Evolutionary conservation across 2,113 vertebrate species (phyloP), one percentile per base, ranked within the genome.

Genomic region (Hemiscyllium ocellatum): DNA sequence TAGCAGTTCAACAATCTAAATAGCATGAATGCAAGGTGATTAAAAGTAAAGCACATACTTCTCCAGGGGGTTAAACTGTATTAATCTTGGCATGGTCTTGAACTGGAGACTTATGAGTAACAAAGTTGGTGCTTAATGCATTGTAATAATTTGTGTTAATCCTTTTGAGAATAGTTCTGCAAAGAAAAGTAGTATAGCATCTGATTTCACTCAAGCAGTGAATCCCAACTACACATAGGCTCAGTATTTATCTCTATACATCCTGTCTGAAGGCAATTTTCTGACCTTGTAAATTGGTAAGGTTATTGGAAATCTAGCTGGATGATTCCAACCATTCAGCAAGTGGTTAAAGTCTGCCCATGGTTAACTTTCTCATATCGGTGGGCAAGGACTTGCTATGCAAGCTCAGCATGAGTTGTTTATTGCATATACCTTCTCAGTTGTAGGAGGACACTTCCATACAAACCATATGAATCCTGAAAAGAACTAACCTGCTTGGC

Each of bases 1-100:
- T 91, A 33, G 17, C 33, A 93, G 89, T 93, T 65, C 89, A 93
- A 93, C 17, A 33, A 37, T 93, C 56, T 17, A 93, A 93, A 93
- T 33, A 66, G 61, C 56, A 66, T n/a, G 19, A 68, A 66, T 93
- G 26, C 89, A 66, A 93, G 61, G 61, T 93, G n/a, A 93, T 93
- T 93, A 93, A 93, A 93, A 93, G 17, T 37, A 93, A 93, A 93
- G n/a, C 29, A 8, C 19, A 2, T 68, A 22, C 33, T 66, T 66
- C 33, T 66, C 89, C 89, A 65, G n/a, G 56, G 33, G 89, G 5
- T 42, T 61, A 93, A 93, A 66, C 85, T 10, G 0, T 29, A 72
- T 8, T 72, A 29, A 72, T 42, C 33, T 68, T 15, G 13, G n/a
- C 12, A 78, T 24, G 4, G 29, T 37, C 33, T 65, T 61, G 22